Base-by-base conservation (phyloP, 2,888 invertebrate species). In the Deladenus siricidicola region DNA sequence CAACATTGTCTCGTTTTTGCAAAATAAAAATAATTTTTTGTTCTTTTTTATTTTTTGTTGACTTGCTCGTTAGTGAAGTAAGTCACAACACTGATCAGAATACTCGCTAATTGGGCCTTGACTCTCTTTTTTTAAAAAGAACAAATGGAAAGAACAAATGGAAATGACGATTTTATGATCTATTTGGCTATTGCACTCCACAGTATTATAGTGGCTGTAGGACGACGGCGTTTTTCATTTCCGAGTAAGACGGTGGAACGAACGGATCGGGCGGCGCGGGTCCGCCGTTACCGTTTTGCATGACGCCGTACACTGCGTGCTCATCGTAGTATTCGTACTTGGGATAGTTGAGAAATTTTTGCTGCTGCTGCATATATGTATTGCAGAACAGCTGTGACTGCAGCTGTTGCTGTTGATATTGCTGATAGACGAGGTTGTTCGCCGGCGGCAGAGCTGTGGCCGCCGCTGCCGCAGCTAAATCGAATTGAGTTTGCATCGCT, bases 171-270 rank as follows among this genome's bases (percentile, higher is more conserved):
- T 17, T 17, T 17, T n/a, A n/a, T 48, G n/a, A n/a, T n/a, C n/a
- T n/a, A n/a, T n/a, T n/a, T n/a, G n/a, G n/a, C n/a, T n/a, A n/a
- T n/a, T n/a, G n/a, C n/a, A n/a, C n/a, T n/a, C n/a, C n/a, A n/a
- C n/a, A n/a, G n/a, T n/a, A 23, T 68, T 68, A 76, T 51, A 76
- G 66, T 39, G 69, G 75, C 60, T 78, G 77, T 51, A 77, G 63
- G 17, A 77, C 72, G 17, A 77, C 77, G 42, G 70, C 69, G 55
- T 70, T 75, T 59, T 78, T 76, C 69, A 70, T 70, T 48, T 75
- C 75, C 4, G 74, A 71, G 51, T 76, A 77, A 52, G 68, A 68
- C 8, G 77, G 77, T 21, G 76, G 76, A 14, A 74, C 65, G 61
- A 74, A 75, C 21, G 75, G 76, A 55, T 76, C 69, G 17, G 68